phyloP scores from a whole-genome alignment of 2,888 invertebrate genomes.

The Achlya flavicornis region DNA sequence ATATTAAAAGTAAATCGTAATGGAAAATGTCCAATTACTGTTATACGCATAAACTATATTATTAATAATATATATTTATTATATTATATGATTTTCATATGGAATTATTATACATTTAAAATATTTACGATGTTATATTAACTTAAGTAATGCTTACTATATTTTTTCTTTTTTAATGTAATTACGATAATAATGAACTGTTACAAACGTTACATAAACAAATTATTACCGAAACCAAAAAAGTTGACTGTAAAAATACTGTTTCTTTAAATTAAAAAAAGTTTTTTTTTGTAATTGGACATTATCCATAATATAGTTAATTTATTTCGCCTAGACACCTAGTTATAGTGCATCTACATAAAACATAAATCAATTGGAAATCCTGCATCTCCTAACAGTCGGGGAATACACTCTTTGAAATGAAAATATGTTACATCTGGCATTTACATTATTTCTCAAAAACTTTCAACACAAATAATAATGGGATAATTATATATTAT shows the following conservation, averaged over 20 bases:
- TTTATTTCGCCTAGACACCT: neutral
- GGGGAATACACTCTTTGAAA: constrained; percentile 1
- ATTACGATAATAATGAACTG: no score
- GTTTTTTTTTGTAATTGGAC: constrained; percentile 32
- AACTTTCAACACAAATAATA: neutral
- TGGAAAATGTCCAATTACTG: constrained; percentile 57
- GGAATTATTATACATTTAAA: constrained; percentile 5
- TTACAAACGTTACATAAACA: no score
- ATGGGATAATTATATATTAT: constrained; percentile 9
- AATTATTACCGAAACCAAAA: no score
- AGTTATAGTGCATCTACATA: constrained; percentile 1
- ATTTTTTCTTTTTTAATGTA: no score
- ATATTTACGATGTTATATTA: constrained; percentile 11
- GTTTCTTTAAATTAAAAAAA: neutral
- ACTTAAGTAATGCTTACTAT: neutral
- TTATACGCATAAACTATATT: constrained; percentile 19
- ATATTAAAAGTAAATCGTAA: constrained; percentile 51
- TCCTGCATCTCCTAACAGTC: neutral
- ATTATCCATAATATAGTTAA: constrained; percentile 23
- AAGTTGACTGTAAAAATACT: neutral
- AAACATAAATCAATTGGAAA: neutral
- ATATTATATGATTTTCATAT: neutral
- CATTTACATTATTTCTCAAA: constrained; percentile 1
- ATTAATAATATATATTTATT: constrained; percentile 13
- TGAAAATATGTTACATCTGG: constrained; percentile 1